These are phyloP conservation scores for Eupristina koningsbergeri DNA, from an alignment of 1,140 invertebrate species.

Conservation along the genomic window DNA sequence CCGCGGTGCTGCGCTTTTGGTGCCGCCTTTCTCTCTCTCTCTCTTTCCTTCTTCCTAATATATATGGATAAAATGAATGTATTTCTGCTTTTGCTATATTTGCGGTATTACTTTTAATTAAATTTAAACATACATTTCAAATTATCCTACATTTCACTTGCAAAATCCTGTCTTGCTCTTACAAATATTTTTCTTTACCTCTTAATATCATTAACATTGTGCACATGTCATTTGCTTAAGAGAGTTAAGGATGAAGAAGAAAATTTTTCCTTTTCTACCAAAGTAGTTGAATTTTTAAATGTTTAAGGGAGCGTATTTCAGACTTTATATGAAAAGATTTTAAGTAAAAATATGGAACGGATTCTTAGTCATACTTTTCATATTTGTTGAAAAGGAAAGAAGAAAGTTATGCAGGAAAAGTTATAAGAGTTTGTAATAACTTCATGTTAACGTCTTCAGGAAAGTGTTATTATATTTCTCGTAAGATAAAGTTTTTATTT, in stretches of 20 bases:
- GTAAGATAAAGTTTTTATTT: not conserved
- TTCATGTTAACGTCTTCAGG: not conserved
- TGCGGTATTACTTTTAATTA: constrained; percentile 45
- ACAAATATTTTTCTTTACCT: not conserved
- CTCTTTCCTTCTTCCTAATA: not conserved
- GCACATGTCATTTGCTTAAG: not conserved
- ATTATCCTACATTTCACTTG: not conserved
- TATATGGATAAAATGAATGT: not conserved
- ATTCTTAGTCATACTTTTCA: not conserved
- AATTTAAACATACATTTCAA: constrained; percentile 13
- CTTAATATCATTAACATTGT: not conserved
- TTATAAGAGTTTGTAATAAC: not conserved
- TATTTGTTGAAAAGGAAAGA: not conserved
- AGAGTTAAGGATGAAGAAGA: not conserved
- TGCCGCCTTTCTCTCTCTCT: constrained; percentile 24
- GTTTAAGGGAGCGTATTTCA: not conserved
- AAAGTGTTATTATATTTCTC: not conserved
- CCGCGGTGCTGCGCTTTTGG: not conserved
- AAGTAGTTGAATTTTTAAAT: not conserved
- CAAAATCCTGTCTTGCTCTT: not conserved
- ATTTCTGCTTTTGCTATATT: not conserved
- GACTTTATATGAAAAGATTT: not conserved
- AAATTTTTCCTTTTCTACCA: not conserved
- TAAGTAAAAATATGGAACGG: not conserved
- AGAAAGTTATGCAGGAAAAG: not conserved